Conservation (phyloP, 92 coral and sea anemone genomes). For the Scolanthus callimorphus region DNA sequence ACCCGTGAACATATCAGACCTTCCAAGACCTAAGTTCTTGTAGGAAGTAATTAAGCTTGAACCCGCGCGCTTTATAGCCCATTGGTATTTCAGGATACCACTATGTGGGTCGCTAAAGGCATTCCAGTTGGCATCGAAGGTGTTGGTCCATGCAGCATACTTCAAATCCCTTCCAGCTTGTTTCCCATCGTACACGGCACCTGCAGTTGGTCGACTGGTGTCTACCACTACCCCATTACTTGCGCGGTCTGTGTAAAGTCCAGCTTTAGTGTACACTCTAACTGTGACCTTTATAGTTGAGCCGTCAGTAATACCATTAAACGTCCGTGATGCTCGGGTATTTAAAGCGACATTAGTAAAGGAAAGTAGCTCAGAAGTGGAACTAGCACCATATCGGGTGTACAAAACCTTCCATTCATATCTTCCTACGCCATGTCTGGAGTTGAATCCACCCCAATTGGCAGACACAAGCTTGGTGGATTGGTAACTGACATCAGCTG, state of each 20-base stretch:
- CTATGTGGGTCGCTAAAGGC: slow-evolving; percentile 76
- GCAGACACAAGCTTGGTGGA: slow-evolving; percentile 64
- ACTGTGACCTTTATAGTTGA: slow-evolving; percentile 47
- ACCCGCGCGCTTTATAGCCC: slow-evolving; percentile 63
- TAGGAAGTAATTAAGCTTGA: slow-evolving; percentile 49
- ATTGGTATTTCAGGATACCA: slow-evolving; percentile 71
- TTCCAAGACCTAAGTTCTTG: slow-evolving; percentile 43
- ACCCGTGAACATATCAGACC: slow-evolving; percentile 41
- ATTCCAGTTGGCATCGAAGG: slow-evolving; percentile 83
- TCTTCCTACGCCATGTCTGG: slow-evolving; percentile 68
- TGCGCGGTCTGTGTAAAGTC: slow-evolving; percentile 62
- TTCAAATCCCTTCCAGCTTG: slow-evolving; percentile 50
- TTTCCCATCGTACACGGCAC: slow-evolving; percentile 62
- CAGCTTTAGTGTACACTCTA: slow-evolving; percentile 89
- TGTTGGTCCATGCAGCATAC: slow-evolving; percentile 82
- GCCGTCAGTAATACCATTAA: slow-evolving; percentile 62
- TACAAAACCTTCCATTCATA: slow-evolving; percentile 81
- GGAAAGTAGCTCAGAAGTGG: slow-evolving; percentile 30
- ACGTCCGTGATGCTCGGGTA: slow-evolving; percentile 55
- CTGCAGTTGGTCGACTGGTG: slow-evolving; percentile 68
- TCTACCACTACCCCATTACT: slow-evolving; percentile 87
- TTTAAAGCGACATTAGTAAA: slow-evolving; percentile 55
- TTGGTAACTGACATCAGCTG: slow-evolving; percentile 80
- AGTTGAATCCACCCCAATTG: slow-evolving; percentile 93
- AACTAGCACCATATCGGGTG: slow-evolving; percentile 30